These are phyloP conservation scores for Aythya baeri DNA, from an alignment of 2,113 vertebrate species.

Conservation along the genomic window DNA sequence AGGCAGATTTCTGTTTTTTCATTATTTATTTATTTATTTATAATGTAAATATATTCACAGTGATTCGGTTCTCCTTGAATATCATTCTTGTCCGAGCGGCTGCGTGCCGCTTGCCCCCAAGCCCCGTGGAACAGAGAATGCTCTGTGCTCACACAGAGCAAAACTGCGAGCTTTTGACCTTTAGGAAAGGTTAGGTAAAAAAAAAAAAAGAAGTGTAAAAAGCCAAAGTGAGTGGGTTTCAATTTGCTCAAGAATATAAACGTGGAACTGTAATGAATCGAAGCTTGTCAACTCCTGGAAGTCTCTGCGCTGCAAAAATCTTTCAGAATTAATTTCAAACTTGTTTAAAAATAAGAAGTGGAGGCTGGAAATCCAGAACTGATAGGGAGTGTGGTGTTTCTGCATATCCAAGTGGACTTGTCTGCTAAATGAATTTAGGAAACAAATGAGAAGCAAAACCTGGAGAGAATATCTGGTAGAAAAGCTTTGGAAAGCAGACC, in stretches of 20 bases:
- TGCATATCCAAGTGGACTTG: rapidly evolving
- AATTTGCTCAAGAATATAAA: not conserved
- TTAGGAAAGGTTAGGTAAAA: not conserved
- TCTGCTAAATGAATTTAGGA: not conserved
- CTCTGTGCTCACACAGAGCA: rapidly evolving
- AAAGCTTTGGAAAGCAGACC: not conserved
- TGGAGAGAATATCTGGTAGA: not conserved
- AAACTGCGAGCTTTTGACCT: not conserved
- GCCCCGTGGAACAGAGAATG: not conserved
- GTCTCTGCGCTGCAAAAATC: not conserved
- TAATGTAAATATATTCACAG: rapidly evolving
- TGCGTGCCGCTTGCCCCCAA: not conserved
- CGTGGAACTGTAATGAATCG: rapidly evolving
- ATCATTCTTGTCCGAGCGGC: not conserved
- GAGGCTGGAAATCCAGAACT: not conserved
- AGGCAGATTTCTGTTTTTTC: not conserved
- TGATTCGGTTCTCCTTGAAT: not conserved
- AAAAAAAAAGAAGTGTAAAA: not conserved
- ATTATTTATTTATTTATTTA: too few relatives aligned
- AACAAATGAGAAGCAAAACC: not conserved
- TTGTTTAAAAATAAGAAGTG: not conserved
- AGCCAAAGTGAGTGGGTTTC: not conserved
- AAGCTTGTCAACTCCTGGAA: not conserved
- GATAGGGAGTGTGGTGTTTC: not conserved
- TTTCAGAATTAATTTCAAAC: not conserved